These are phyloP conservation scores for Carollia perspicillata DNA, from an alignment of 2,113 vertebrate genomes.

Conservation along the genomic window DNA sequence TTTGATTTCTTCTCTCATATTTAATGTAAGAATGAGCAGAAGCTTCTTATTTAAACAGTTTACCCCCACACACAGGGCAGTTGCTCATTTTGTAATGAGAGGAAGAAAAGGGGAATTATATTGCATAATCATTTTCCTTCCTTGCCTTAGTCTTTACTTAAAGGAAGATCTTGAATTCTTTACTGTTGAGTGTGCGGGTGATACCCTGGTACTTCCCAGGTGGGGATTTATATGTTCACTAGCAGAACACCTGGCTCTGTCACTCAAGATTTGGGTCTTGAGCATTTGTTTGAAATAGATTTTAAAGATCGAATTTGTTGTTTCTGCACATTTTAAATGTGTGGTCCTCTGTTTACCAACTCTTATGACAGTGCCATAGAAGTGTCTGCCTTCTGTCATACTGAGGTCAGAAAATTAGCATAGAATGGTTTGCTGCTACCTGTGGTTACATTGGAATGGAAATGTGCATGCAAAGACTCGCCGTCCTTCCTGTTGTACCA, in stretches of 20 bases:
- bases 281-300: neutral
- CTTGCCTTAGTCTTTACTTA: neutral
- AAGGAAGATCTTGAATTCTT: constrained; percentile 39
- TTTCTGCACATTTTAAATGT: constrained; percentile 19
- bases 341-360: neutral
- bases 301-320: neutral
- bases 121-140: neutral
- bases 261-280: neutral
- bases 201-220: neutral
- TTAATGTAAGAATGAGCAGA: constrained; percentile 5
- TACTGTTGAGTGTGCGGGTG: neutral
- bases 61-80: neutral
- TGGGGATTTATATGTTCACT: neutral
- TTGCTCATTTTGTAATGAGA: neutral
- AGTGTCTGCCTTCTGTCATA: constrained; percentile 4
- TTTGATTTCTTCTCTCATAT: constrained; percentile 59
- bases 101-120: constrained; percentile 4
- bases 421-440: neutral
- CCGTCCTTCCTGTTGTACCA: neutral
- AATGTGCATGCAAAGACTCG: neutral
- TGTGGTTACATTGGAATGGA: neutral
- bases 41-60: constrained; percentile 66
- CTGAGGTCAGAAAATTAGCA: neutral
- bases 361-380: neutral
- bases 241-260: neutral